Conservation (phyloP, 2,113 vertebrate genomes). For the Chascanopsetta lugubris region DNA sequence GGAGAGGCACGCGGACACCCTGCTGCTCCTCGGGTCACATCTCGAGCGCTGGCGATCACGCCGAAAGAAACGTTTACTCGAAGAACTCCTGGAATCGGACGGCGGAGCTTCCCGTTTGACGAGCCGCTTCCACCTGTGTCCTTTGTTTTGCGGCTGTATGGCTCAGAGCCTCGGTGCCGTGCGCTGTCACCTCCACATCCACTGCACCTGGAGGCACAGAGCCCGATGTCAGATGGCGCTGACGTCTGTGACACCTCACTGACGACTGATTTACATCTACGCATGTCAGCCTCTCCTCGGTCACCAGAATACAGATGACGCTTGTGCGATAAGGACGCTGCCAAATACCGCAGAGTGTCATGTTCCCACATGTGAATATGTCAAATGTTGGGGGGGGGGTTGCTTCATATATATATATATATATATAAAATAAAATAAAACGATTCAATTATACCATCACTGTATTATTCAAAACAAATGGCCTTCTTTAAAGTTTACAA, state of each 20-base stretch:
- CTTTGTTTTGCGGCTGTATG: background rate
- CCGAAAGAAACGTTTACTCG: background rate
- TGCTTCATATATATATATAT: background rate
- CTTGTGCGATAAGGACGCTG: slow-evolving; percentile 39
- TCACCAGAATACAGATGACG: slow-evolving; percentile 24
- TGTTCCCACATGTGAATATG: slow-evolving; percentile 29
- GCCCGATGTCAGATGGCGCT: slow-evolving; percentile 8
- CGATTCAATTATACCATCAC: background rate
- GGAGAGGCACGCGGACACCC: background rate
- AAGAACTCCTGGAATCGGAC: no score
- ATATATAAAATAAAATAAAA: no score
- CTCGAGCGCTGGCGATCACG: background rate
- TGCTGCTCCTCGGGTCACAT: background rate
- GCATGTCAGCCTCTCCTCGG: slow-evolving; percentile 15
- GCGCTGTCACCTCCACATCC: background rate
- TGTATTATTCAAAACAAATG: background rate
- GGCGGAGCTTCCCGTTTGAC: slow-evolving; percentile 29
- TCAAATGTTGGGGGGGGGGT: background rate
- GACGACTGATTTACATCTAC: slow-evolving; percentile 29
- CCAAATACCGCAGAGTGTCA: slow-evolving; percentile 24
- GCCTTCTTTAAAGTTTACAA: background rate
- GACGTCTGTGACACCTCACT: slow-evolving; percentile 19
- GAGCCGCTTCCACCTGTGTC: slow-evolving; percentile 29
- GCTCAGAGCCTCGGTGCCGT: background rate
- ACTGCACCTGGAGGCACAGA: slow-evolving; percentile 15